phyloP scores from a whole-genome alignment of 2,797 vertebrate genomes.

The Sebastolobus alascanus region DNA sequence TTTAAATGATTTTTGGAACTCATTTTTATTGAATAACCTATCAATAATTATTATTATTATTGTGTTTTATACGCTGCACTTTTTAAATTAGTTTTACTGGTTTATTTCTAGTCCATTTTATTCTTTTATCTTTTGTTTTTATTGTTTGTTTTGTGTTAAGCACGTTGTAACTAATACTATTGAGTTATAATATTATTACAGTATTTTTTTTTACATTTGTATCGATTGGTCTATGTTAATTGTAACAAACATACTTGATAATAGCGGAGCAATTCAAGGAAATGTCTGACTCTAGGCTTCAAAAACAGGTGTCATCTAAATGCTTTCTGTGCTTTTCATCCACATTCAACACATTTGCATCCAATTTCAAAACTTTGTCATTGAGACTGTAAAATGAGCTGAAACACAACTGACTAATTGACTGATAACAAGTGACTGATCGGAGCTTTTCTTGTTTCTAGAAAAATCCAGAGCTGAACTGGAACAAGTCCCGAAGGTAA shows the following conservation, averaged over 20 bases:
- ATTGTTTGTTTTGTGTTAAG: not conserved
- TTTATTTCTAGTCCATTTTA: not conserved
- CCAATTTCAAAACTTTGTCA: not conserved
- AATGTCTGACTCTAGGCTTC: no score
- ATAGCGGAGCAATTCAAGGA: not conserved
- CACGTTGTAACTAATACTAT: not conserved
- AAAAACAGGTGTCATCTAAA: not conserved
- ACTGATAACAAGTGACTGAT: not conserved
- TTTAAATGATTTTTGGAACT: not conserved
- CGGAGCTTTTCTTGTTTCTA: slow-evolving; percentile 69
- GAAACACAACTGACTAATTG: not conserved
- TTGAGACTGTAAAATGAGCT: not conserved
- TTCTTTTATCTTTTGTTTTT: not conserved
- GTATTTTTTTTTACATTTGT: not conserved
- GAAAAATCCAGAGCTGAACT: slow-evolving; percentile 97
- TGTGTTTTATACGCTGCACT: not conserved
- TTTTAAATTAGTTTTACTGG: not conserved
- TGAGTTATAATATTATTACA: not conserved
- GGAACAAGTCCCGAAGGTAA: slow-evolving; percentile 99
- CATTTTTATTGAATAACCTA: not conserved
- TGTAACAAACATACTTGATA: not conserved
- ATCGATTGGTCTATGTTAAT: not conserved
- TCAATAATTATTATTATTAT: not conserved
- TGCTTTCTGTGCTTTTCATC: not conserved
- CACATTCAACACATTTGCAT: not conserved